Base-by-base conservation (phyloP, 2,888 invertebrate species). In the Lampropteryx suffumata region DNA sequence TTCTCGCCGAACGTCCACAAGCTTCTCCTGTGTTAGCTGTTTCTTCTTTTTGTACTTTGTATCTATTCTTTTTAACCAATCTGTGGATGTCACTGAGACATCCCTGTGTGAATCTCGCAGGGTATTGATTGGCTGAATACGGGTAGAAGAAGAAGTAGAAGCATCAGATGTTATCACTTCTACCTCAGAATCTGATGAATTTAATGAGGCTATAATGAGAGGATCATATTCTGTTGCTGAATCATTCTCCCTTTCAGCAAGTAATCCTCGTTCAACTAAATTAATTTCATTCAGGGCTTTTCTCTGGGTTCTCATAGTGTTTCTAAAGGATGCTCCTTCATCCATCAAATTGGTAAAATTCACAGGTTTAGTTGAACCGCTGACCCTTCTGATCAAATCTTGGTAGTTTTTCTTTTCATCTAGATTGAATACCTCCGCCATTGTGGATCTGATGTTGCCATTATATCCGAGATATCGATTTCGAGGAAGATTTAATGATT, bases 371-470 rank as follows among this genome's bases (percentile, higher is more conserved):
- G 76, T 70, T 5, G 76, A 76, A 1, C 57, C 68, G 0, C 82
- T 70, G 3, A 88, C 84, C 62, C 79, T 78, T 40, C 80, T 84
- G 28, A 93, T 85, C 32, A 93, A 67, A 69, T 92, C 90, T 62
- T 88, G 87, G 61, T 92, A 93, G 64, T 84, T 86, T 63, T 77
- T 82, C 65, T 92, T 92, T 57, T 92, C 92, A 61, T 92, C 91
- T 65, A 92, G 77, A 70, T 92, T 86, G 58, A 91, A 91, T 45
- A 92, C 86, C 71, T 91, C 90, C 26, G 90, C 82, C 29, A 91
- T 66, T 41, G 85, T 83, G 8, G 83, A 72, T 54, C 79, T 76
- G 26, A 70, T 65, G 44, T 79, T 85, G 7, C 87, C 82, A 61
- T 86, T 89, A 1, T 74, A 36, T 50, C 75, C 77, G 54, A 70